These are phyloP conservation scores for Melitaea athalia DNA, from an alignment of 2,888 invertebrate species.

Conservation along the genomic window DNA sequence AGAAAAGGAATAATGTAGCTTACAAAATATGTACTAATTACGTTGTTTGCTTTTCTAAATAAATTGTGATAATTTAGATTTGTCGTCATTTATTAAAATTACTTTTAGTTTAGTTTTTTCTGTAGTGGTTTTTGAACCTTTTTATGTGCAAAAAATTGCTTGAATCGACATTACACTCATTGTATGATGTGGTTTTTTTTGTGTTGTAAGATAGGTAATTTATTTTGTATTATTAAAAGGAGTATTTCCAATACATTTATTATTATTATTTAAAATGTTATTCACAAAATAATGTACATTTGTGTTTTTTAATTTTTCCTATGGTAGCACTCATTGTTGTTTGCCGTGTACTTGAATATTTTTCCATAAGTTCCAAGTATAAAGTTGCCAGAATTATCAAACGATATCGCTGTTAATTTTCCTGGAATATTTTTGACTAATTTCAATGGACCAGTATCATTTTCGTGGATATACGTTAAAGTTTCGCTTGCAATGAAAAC, in stretches of 20 bases:
- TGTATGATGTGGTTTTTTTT: not conserved
- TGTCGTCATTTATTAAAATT: not conserved
- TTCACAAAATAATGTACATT: not conserved
- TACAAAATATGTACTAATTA: not conserved
- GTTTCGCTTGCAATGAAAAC: slow-evolving; percentile 64
- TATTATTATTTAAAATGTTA: slow-evolving; percentile 14
- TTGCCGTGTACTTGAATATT: slow-evolving; percentile 55
- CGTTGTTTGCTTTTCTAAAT: slow-evolving; percentile 1
- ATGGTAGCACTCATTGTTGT: slow-evolving; percentile 56
- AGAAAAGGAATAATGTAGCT: not conserved
- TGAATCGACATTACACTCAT: not conserved
- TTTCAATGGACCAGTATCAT: slow-evolving; percentile 58
- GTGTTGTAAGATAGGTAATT: slow-evolving; percentile 35
- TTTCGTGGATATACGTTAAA: slow-evolving; percentile 62
- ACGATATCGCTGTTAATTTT: slow-evolving; percentile 65
- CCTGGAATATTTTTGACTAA: slow-evolving; percentile 56
- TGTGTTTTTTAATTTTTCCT: slow-evolving; percentile 39
- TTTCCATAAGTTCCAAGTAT: slow-evolving; percentile 60
- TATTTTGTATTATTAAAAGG: slow-evolving; percentile 40
- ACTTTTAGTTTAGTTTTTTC: not conserved
- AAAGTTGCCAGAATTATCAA: slow-evolving; percentile 61
- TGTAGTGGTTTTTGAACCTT: not conserved
- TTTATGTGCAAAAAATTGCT: not conserved
- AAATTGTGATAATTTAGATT: not conserved
- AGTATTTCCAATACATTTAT: slow-evolving; percentile 27